Evolutionary conservation across 37 sponge, comb jelly and placozoan genomes (phyloP).

Genomic region (Lycopodina hypogea): DNA sequence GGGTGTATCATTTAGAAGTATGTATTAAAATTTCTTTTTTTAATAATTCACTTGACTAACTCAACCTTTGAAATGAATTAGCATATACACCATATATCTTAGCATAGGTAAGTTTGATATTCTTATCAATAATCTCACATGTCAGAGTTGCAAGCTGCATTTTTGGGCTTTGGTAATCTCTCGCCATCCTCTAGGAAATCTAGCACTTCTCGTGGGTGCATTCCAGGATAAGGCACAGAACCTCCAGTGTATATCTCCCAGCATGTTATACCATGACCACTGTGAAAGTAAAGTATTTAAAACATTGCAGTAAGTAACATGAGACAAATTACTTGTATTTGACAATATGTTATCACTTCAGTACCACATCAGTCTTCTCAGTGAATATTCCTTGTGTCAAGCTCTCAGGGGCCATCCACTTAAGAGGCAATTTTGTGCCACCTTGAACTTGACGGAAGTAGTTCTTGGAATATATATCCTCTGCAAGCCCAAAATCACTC

Average conservation of each 20-base stretch:
- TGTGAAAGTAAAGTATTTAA: background rate
- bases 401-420: slow-evolving; percentile 35
- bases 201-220: no score
- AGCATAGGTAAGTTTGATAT: background rate
- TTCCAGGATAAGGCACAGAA: slow-evolving; percentile 37
- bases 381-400: slow-evolving; percentile 9
- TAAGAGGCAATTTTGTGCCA: slow-evolving; percentile 6
- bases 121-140: slow-evolving; percentile 34
- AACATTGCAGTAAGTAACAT: background rate
- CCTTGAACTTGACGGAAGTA: no score
- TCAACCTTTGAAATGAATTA: no score
- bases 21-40: no score
- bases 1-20: no score
- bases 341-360: no score
- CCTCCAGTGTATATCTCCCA: slow-evolving; percentile 58
- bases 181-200: no score
- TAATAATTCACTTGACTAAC: no score
- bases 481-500: no score
- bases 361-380: no score
- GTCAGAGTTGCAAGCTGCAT: slow-evolving; percentile 31
- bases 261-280: slow-evolving; percentile 64
- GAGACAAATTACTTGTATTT: background rate
- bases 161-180: slow-evolving; percentile 16
- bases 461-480: slow-evolving; percentile 8
- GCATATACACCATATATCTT: no score